These are phyloP conservation scores for Drosophila macrothrix DNA, from an alignment of 2,888 invertebrate genomes.

Conservation along the genomic window DNA sequence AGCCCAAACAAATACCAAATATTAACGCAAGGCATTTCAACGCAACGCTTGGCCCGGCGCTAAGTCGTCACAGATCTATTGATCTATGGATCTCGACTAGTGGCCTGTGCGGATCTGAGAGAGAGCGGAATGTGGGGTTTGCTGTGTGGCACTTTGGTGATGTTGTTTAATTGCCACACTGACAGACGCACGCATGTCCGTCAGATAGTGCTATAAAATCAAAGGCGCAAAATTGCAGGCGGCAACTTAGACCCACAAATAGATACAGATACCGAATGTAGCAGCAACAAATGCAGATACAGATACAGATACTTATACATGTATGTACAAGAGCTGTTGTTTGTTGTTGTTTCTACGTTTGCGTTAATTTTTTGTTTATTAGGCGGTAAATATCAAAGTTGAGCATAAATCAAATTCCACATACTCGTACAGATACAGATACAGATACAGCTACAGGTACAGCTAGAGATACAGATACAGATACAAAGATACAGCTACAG, in stretches of 20 bases:
- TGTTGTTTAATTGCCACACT: slow-evolving; percentile 76
- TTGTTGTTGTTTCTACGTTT: slow-evolving; percentile 53
- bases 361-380: slow-evolving; percentile 80
- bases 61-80: slow-evolving; percentile 39
- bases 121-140: slow-evolving; percentile 32
- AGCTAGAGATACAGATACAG: slow-evolving; percentile 13
- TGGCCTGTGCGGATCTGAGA: neutral
- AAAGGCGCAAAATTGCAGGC: slow-evolving; percentile 65
- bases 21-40: slow-evolving; percentile 76
- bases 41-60: slow-evolving; percentile 51
- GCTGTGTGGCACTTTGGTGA: slow-evolving; percentile 62
- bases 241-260: slow-evolving; percentile 32
- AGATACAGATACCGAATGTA: slow-evolving; percentile 61
- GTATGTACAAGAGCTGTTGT: slow-evolving; percentile 21
- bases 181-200: slow-evolving; percentile 76
- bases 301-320: slow-evolving; percentile 38
- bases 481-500: slow-evolving; percentile 19
- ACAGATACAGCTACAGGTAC: slow-evolving; percentile 1
- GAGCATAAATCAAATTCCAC: slow-evolving; percentile 76
- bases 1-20: slow-evolving; percentile 78
- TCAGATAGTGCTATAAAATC: slow-evolving; percentile 51
- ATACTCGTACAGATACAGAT: slow-evolving; percentile 20
- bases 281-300: slow-evolving; percentile 36
- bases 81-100: slow-evolving; percentile 7
- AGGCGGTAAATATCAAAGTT: slow-evolving; percentile 81